Conservation (phyloP, 2,888 invertebrate genomes). For the Sinelater perroti region DNA sequence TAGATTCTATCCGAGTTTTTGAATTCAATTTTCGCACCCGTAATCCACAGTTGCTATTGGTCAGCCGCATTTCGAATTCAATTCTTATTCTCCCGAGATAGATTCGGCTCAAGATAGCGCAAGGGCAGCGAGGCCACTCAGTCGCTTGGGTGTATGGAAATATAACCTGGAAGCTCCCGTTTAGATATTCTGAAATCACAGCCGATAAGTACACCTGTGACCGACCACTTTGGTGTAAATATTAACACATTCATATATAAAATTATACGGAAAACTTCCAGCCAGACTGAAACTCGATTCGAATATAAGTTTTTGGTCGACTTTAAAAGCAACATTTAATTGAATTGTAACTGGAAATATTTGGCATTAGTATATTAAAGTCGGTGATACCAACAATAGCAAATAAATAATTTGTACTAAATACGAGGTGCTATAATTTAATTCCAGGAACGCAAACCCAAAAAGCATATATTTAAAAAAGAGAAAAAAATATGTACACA, state of each 20-base stretch:
- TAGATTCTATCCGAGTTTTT: constrained; percentile 63
- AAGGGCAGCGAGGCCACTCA: constrained; percentile 46
- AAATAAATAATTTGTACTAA: too few species aligned
- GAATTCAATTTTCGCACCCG: constrained; percentile 63
- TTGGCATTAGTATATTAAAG: too few species aligned
- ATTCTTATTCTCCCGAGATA: constrained; percentile 61
- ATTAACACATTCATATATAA: constrained; percentile 55
- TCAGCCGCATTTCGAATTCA: constrained; percentile 62
- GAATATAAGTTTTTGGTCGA: too few species aligned
- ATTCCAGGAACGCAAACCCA: too few species aligned
- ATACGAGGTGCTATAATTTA: too few species aligned
- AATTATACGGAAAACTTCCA: too few species aligned
- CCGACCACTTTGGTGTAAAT: constrained; percentile 53
- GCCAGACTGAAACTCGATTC: too few species aligned
- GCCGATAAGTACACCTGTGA: constrained; percentile 58
- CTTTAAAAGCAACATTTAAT: too few species aligned
- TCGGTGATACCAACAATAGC: too few species aligned
- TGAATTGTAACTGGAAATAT: too few species aligned
- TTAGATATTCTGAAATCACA: constrained; percentile 61
- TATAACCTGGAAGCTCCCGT: constrained; percentile 51
- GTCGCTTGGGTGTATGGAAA: constrained; percentile 59
- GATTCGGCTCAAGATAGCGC: constrained; percentile 52
- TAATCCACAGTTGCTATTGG: constrained; percentile 61
- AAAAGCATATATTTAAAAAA: too few species aligned
- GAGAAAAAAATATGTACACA: too few species aligned